Evolutionary conservation across 2,113 vertebrate genomes (phyloP).

Genomic region (Balaeniceps rex): DNA sequence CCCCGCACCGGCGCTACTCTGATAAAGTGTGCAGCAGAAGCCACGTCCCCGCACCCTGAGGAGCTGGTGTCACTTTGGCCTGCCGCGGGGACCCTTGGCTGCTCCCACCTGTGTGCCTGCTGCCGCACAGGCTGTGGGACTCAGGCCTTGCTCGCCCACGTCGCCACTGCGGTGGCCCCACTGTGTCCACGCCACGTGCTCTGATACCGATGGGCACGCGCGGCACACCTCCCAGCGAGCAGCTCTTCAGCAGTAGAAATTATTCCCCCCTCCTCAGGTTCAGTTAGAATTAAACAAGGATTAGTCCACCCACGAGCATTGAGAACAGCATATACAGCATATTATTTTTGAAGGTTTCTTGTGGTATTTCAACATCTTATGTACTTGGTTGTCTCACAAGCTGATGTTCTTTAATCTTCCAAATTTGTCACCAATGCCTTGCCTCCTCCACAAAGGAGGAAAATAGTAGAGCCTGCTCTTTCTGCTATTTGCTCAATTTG

Average conservation of each 20-base stretch:
- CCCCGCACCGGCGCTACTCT: fast-evolving
- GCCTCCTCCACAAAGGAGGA: not conserved
- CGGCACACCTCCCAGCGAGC: not conserved
- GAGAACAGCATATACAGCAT: fast-evolving
- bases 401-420: not conserved
- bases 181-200: fast-evolving
- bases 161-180: too few species aligned
- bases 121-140: not conserved
- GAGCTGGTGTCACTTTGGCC: not conserved
- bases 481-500: not conserved
- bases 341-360: not conserved
- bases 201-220: fast-evolving
- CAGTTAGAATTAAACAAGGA: not conserved
- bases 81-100: not conserved
- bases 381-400: fast-evolving
- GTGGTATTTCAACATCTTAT: not conserved
- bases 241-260: not conserved
- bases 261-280: fast-evolving
- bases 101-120: not conserved
- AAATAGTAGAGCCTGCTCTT: not conserved
- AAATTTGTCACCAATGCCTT: not conserved
- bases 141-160: fast-evolving
- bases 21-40: fast-evolving
- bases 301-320: fast-evolving
- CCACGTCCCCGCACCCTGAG: fast-evolving